phyloP scores from a whole-genome alignment of 2,797 vertebrate genomes.

The Echiichthys vipera region DNA sequence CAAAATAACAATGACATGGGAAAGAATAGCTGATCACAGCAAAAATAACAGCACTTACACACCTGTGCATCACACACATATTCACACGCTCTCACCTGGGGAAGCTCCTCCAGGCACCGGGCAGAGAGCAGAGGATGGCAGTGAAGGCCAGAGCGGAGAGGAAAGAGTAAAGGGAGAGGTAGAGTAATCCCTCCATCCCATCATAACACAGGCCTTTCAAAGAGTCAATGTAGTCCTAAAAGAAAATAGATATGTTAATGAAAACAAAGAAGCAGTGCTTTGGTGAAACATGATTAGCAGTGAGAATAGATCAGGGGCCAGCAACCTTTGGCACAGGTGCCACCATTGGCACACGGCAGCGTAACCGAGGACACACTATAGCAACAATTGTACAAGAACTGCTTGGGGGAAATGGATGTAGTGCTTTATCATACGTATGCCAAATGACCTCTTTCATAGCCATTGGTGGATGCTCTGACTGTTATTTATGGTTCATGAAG shows the following conservation, averaged over 20 bases:
- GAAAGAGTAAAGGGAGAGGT: constrained; percentile 88
- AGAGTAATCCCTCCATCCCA: constrained; percentile 91
- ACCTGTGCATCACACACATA: background rate
- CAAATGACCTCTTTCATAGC: too few relatives aligned
- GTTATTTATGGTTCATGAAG: too few relatives aligned
- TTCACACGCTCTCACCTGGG: constrained; percentile 84
- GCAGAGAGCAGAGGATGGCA: constrained; percentile 91
- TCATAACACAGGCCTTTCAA: constrained; percentile 93
- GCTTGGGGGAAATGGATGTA: too few relatives aligned
- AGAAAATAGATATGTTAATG: background rate
- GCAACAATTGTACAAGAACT: too few relatives aligned
- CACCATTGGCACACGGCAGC: too few relatives aligned
- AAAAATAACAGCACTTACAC: background rate
- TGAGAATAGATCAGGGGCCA: too few relatives aligned
- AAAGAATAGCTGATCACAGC: background rate
- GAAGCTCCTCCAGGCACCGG: constrained; percentile 93
- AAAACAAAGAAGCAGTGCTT: background rate
- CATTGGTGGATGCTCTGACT: too few relatives aligned
- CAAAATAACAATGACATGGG: constrained; percentile 2
- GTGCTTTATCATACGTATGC: too few relatives aligned
- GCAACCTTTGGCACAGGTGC: too few relatives aligned
- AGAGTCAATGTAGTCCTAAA: constrained; percentile 91
- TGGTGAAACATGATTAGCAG: too few relatives aligned
- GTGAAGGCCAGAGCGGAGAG: constrained; percentile 90
- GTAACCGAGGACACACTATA: too few relatives aligned